Percentiles rank a stretch among this genome's conserved stretches.
Conservation (phyloP, 2,888 invertebrate genomes). For the Hartigia nigra region DNA sequence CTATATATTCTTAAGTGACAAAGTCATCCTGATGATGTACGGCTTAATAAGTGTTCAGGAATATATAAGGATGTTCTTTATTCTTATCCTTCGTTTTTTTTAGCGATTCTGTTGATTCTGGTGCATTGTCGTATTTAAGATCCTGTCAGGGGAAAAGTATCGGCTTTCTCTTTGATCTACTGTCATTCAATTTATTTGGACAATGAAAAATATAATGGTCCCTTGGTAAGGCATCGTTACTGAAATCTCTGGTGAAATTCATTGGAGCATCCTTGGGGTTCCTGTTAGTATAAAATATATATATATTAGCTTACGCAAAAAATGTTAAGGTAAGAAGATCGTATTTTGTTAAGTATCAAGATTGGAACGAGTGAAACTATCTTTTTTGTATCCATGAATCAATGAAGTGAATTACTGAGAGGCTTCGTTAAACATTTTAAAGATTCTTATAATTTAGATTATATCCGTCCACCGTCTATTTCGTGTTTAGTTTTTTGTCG, state of each 20-base stretch:
- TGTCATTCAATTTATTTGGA: neutral
- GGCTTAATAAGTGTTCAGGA: neutral
- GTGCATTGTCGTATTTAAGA: neutral
- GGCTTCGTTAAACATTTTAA: neutral
- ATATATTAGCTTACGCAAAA: neutral
- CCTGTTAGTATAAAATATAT: neutral
- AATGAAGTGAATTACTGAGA: neutral
- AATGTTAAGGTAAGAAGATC: neutral
- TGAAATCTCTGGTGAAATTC: neutral
- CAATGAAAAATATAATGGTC: neutral
- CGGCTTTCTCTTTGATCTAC: neutral
- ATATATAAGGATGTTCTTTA: neutral
- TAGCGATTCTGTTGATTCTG: neutral
- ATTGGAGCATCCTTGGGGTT: neutral
- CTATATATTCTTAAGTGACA: neutral
- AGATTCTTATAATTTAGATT: neutral
- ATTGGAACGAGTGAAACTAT: neutral
- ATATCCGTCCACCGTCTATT: neutral
- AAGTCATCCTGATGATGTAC: neutral
- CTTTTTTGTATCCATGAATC: neutral
- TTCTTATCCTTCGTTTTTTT: neutral
- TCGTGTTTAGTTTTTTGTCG: neutral
- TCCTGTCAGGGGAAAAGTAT: neutral
- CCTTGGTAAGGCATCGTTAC: neutral
- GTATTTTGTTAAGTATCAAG: neutral